Base-by-base conservation (phyloP, 53 echinoderm and acorn worm species). In the Temnopleurus reevesii region DNA sequence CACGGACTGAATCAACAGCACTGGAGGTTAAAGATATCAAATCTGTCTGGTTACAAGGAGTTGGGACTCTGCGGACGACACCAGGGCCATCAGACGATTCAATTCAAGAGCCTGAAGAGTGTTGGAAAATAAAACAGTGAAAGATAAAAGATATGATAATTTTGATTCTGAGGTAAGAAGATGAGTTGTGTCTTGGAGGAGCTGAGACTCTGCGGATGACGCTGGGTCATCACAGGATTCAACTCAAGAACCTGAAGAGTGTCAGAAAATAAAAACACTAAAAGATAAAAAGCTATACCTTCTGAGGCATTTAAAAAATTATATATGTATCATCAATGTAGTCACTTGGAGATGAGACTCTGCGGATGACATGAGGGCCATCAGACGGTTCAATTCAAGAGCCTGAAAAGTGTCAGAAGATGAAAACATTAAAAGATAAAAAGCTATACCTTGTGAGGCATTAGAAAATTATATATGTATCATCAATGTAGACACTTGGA, bases 311-410 rank as follows among this genome's bases (percentile, higher is more conserved):
- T n/a, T n/a, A n/a, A n/a, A n/a, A n/a, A n/a, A n/a, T n/a, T n/a
- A n/a, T n/a, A n/a, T n/a, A n/a, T n/a, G n/a, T n/a, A n/a, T n/a
- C n/a, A n/a, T n/a, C n/a, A n/a, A n/a, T n/a, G n/a, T n/a, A n/a
- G n/a, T n/a, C n/a, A n/a, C n/a, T n/a, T n/a, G n/a, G 34, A 94
- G 47, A 29, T 90, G 90, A 21, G 76, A 15, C 59, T 94, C 90
- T 23, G 92, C 92, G 17, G 81, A 80, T 25, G 43, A 46, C 66
- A 94, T 82, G 1, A 71, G 35, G 46, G 31, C 24, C 0, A 55
- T 27, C 28, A 89, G 89, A 4, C 79, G 89, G 54, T 89, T 79
- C 77, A 77, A 56, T 31, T 89, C 89, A 23, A 0, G 77, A 1
- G 41, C 89, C 89, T 89, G 83, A 1, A 21, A 38, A 7, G 41